Evolutionary conservation across 2,888 invertebrate genomes (phyloP), one percentile per base, ranked within the genome.

Genomic region (Orthosia gracilis): DNA sequence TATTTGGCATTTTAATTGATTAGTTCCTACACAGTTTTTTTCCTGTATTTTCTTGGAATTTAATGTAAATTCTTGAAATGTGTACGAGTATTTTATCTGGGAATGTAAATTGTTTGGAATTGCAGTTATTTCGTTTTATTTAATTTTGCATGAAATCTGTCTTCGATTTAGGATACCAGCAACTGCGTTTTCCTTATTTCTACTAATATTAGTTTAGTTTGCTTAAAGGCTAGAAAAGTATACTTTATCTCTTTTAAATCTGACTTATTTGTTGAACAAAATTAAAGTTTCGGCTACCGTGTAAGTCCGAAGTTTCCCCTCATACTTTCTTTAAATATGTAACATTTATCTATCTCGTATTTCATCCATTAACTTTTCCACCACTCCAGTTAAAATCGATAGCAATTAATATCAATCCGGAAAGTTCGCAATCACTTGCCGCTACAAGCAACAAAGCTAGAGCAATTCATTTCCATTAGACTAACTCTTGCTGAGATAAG

Each of bases 391-490:
- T 68, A 21, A 55, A 83, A 84, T 84, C 70, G 66, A 62, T 52
- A 55, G 68, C 80, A 70, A 84, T 82, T 71, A 80, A 75, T 68
- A 84, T 69, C 54, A 71, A 84, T 79, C 75, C 23, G 61, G 65
- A 52, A 58, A 74, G 61, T 73, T 72, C 12, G 75, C 75, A 80
- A 58, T 80, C 61, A 71, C 57, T 74, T 26, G 59, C 23, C 26
- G 47, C 50, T 54, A 70, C 79, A 70, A 62, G 80, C 31, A 31
- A 52, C 80, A 70, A 68, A 65, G 70, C 75, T 15, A 31, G 2
- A 80, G 80, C 70, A 62, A 85, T 78, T 47, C 5, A 75, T 83
- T 80, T 78, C 73, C 78, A 84, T 81, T 84, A 78, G 40, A 78
- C 61, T 70, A 70, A 83, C 69, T 80, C 79, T 74, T 26, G n/a